Conservation (phyloP, 2,888 invertebrate species). For the Hemaris fuciformis region DNA sequence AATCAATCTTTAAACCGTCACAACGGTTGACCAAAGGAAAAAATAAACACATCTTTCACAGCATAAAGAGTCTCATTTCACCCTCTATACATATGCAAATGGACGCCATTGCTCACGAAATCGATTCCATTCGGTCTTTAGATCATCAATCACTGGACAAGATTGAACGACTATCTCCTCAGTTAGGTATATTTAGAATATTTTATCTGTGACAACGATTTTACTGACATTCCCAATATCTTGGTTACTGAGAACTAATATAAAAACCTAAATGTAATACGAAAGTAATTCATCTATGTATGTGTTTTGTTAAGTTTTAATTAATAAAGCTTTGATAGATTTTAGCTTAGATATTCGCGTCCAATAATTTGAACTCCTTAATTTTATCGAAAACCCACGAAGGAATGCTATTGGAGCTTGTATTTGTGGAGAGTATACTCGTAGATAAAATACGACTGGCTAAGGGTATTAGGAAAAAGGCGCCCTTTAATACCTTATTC, state of each 20-base stretch:
- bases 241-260: neutral
- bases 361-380: too few species aligned
- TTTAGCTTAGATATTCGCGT: too few species aligned
- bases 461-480: too few species aligned
- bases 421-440: too few species aligned
- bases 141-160: conserved; percentile 72
- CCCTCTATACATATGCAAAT: conserved; percentile 73
- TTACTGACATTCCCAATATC: neutral
- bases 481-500: too few species aligned
- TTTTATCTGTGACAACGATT: conserved; percentile 24
- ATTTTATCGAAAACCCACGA: too few species aligned
- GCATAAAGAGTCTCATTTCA: conserved; percentile 16
- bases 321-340: too few species aligned
- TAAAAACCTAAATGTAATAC: neutral
- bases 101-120: conserved; percentile 63
- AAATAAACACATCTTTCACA: conserved; percentile 15
- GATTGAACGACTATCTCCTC: conserved; percentile 59
- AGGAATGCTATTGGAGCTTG: too few species aligned
- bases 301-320: too few species aligned
- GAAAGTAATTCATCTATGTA: neutral
- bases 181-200: conserved; percentile 28
- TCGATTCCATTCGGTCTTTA: conserved; percentile 68
- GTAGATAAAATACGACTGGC: too few species aligned
- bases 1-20: neutral
- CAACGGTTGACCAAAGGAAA: neutral